Conservation (phyloP, 2,797 vertebrate genomes). For the Orientallactaga sibirica region DNA sequence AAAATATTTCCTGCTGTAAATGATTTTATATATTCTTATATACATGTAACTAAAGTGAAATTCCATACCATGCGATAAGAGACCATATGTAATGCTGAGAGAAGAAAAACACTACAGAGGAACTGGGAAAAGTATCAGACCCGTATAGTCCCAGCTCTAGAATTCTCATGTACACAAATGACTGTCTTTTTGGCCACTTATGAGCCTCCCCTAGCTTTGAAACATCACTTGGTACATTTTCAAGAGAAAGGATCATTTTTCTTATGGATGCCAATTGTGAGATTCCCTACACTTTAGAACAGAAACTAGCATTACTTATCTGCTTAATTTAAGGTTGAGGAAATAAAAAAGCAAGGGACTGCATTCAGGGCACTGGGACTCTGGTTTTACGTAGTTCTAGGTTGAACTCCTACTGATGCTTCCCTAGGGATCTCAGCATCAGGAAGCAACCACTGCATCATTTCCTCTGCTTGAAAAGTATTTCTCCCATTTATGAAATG, state of each 20-base stretch:
- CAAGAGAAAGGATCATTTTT: constrained; percentile 11
- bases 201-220: constrained; percentile 18
- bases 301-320: constrained; percentile 24
- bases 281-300: background rate
- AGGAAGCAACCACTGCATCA: background rate
- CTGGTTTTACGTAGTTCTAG: background rate
- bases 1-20: constrained; percentile 3
- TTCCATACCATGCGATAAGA: background rate
- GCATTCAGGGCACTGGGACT: background rate
- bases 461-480: background rate
- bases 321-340: constrained; percentile 23
- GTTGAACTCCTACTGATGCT: background rate
- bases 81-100: background rate
- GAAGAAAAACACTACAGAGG: background rate
- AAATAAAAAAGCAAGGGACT: background rate
- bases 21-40: background rate
- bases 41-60: background rate
- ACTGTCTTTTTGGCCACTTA: background rate
- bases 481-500: background rate
- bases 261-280: constrained; percentile 1
- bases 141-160: background rate
- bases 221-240: constrained; percentile 40
- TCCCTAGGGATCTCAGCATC: background rate
- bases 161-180: background rate
- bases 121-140: background rate